Evolutionary conservation across 2,797 vertebrate genomes (phyloP).

Genomic region (Pogonophryne albipinna): DNA sequence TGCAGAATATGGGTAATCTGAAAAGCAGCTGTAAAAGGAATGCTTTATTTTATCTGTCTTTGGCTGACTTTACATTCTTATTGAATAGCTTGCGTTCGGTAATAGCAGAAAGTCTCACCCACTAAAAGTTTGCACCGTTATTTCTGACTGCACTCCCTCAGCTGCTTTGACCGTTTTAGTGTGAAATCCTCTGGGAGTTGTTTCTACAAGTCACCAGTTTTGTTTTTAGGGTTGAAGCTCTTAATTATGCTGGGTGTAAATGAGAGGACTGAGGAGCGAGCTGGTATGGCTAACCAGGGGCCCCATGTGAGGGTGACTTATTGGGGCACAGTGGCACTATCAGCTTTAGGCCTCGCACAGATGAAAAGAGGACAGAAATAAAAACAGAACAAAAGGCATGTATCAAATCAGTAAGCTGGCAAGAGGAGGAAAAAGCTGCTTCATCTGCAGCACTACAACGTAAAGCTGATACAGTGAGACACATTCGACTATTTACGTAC

Average conservation of each 20-base stretch:
- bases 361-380: conserved; percentile 74
- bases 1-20: neutral
- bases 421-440: conserved; percentile 66
- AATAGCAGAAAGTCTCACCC: conserved; percentile 42
- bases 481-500: conserved; percentile 47
- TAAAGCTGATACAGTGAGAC: conserved; percentile 44
- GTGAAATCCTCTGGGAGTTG: conserved; percentile 68
- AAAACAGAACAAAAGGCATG: conserved; percentile 67
- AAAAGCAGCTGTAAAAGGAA: conserved; percentile 8
- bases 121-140: conserved; percentile 57
- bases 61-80: conserved; percentile 10
- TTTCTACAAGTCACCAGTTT: conserved; percentile 71
- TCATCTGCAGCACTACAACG: conserved; percentile 42
- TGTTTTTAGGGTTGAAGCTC: conserved; percentile 73
- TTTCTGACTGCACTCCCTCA: conserved; percentile 66
- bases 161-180: conserved; percentile 62
- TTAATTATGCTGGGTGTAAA: conserved; percentile 78
- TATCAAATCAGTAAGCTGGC: conserved; percentile 69
- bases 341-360: conserved; percentile 65
- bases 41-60: conserved; percentile 2
- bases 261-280: conserved; percentile 67
- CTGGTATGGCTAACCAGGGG: conserved; percentile 60
- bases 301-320: conserved; percentile 71
- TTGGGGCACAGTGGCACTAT: conserved; percentile 59
- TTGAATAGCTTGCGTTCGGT: conserved; percentile 9